These are phyloP conservation scores for Chaetura pelagica DNA, from an alignment of 2,113 vertebrate genomes.

Conservation along the genomic window DNA sequence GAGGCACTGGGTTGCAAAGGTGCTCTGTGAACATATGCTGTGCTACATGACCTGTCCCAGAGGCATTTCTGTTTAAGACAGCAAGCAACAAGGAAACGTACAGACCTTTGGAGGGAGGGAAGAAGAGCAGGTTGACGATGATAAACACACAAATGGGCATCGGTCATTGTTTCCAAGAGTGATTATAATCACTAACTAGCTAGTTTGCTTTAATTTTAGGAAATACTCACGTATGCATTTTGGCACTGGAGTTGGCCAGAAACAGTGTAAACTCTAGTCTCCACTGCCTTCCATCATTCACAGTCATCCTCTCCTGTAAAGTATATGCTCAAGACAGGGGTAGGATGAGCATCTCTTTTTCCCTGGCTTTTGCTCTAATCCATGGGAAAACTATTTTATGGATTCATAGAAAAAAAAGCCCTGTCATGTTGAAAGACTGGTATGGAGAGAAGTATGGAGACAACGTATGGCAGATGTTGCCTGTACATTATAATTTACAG, in stretches of 20 bases:
- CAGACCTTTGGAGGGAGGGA: background rate
- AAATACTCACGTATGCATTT: background rate
- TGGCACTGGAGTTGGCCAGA: background rate
- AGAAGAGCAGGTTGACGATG: background rate
- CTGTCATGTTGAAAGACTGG: background rate
- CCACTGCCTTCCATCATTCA: background rate
- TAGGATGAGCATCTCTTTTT: background rate
- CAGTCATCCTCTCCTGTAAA: accelerated
- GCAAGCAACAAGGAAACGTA: background rate
- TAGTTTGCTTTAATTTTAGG: background rate
- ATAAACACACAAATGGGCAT: background rate
- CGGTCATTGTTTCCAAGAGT: background rate
- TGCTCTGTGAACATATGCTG: background rate
- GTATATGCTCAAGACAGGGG: background rate
- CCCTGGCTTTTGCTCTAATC: background rate
- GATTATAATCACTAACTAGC: background rate
- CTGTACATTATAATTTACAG: background rate
- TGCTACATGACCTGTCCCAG: background rate
- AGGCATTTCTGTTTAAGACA: background rate
- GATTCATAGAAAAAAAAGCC: background rate
- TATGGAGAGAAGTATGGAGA: background rate
- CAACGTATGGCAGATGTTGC: background rate
- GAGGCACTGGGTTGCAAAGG: background rate
- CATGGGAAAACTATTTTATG: background rate
- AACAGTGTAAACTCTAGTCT: background rate